Conservation (phyloP, 2,113 vertebrate species). For the Forbesichthys agassizii region DNA sequence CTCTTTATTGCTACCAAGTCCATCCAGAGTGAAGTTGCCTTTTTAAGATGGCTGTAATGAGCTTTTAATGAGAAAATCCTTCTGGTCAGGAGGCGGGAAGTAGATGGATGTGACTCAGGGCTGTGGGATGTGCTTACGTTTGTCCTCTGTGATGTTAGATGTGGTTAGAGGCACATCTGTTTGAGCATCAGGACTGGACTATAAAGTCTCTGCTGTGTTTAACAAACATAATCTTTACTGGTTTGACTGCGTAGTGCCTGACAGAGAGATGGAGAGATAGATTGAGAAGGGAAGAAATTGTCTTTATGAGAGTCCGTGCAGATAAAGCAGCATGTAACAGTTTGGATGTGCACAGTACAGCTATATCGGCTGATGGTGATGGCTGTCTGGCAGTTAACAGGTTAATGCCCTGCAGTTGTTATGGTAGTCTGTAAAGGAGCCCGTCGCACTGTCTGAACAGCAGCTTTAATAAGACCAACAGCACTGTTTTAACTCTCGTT, state of each 20-base stretch:
- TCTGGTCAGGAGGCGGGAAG: constrained; percentile 3
- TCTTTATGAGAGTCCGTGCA: constrained; percentile 48
- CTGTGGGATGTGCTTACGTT: constrained; percentile 5
- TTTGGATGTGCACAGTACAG: constrained; percentile 24
- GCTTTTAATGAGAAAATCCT: constrained; percentile 26
- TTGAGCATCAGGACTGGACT: constrained; percentile 12
- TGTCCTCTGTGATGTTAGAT: constrained; percentile 28
- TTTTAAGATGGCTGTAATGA: constrained; percentile 10
- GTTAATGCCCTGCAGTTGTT: constrained; percentile 50
- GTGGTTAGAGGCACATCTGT: constrained; percentile 14
- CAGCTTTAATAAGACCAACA: constrained; percentile 40
- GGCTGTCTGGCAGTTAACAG: constrained; percentile 36
- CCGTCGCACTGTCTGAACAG: constrained; percentile 37
- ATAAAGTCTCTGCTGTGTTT: constrained; percentile 45
- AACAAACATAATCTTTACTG: constrained; percentile 49
- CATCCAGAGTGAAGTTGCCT: constrained; percentile 25
- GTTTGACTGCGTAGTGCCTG: background rate
- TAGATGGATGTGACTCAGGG: constrained; percentile 9
- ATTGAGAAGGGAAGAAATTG: constrained; percentile 7
- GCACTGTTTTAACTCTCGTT: constrained; percentile 20
- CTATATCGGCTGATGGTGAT: constrained; percentile 29
- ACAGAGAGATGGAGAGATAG: constrained; percentile 11
- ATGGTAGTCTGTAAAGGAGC: constrained; percentile 46
- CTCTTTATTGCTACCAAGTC: constrained; percentile 22
- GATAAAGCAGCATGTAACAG: constrained; percentile 40